phyloP scores from a whole-genome alignment of 2,888 invertebrate species.

The Zonitis immaculata region DNA sequence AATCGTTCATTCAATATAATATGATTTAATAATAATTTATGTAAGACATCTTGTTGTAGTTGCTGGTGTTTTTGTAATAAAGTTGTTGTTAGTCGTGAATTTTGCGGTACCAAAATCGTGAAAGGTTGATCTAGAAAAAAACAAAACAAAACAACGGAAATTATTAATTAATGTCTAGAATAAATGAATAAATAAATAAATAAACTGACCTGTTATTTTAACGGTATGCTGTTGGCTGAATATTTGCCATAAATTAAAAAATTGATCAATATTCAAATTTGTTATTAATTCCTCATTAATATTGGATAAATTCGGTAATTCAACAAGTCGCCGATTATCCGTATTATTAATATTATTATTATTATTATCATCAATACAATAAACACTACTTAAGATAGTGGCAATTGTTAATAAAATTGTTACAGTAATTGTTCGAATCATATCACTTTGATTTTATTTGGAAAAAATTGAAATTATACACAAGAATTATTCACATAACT shows the following conservation, averaged over 20 bases:
- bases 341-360: constrained; percentile 11
- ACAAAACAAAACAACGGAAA: constrained; percentile 10
- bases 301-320: constrained; percentile 50
- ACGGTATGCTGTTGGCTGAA: constrained; percentile 52
- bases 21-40: constrained; percentile 57
- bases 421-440: not conserved
- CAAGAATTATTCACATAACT: not conserved
- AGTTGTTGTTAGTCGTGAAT: constrained; percentile 44
- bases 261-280: constrained; percentile 50
- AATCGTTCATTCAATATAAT: constrained; percentile 55
- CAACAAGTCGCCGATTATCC: constrained; percentile 20
- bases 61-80: not conserved
- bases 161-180: constrained; percentile 3
- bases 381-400: not conserved
- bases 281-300: constrained; percentile 52
- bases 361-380: not conserved
- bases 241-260: constrained; percentile 53
- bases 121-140: constrained; percentile 55
- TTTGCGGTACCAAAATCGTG: constrained; percentile 57
- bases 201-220: constrained; percentile 46
- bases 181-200: not conserved
- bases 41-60: constrained; percentile 50
- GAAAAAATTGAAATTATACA: not conserved
- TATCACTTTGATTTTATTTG: not conserved
- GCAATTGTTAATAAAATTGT: not conserved